These are phyloP conservation scores for Emydocephalus ijimae DNA, from an alignment of 2,113 vertebrate genomes.

Conservation along the genomic window DNA sequence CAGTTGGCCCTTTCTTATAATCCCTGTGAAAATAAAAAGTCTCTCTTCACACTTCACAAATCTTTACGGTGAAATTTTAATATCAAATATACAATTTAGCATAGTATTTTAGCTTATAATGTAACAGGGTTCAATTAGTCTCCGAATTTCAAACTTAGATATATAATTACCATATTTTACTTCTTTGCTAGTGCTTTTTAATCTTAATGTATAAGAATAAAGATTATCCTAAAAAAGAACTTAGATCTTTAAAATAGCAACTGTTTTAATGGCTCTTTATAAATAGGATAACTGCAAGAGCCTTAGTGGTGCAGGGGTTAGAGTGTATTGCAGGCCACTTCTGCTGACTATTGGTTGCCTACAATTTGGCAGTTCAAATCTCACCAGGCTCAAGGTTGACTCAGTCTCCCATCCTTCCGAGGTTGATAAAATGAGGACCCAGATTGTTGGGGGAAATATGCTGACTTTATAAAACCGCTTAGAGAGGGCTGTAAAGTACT, in stretches of 20 bases:
- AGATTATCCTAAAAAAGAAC: conserved; percentile 22
- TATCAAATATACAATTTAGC: not conserved
- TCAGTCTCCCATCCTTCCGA: no score
- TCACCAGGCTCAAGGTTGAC: no score
- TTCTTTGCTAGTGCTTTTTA: not conserved
- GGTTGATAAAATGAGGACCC: no score
- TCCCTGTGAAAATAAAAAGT: not conserved
- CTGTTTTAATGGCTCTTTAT: not conserved
- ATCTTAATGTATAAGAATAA: conserved; percentile 1
- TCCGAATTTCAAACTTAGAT: conserved; percentile 1
- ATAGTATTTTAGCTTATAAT: not conserved
- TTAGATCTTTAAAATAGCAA: conserved; percentile 19
- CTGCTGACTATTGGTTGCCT: no score
- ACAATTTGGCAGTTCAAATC: no score
- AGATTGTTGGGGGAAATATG: no score
- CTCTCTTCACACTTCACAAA: not conserved
- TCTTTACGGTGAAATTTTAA: conserved; percentile 9
- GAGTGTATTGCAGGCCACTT: no score
- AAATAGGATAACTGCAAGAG: conserved; percentile 9
- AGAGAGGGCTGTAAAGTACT: no score
- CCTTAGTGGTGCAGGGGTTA: no score
- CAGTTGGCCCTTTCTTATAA: not conserved
- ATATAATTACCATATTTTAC: conserved; percentile 16
- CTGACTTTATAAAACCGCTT: no score
- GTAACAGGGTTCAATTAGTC: not conserved